Evolutionary conservation across 2,888 invertebrate genomes (phyloP), one percentile per base, ranked within the genome.

Genomic region (Troilus luridus): DNA sequence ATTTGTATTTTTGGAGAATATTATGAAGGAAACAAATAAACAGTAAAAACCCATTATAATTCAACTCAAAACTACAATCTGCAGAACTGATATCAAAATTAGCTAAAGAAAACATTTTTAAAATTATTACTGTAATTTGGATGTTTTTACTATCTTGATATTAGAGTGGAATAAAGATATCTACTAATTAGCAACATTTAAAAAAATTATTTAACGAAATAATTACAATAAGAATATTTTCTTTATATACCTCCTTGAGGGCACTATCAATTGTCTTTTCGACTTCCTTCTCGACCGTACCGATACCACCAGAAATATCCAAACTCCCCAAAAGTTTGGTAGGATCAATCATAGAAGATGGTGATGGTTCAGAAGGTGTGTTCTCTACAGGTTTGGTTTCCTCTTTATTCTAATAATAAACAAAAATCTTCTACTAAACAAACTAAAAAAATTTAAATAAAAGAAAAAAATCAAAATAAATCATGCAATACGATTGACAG

Each of bases 221-320:
- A 60, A 24, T 62, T 19, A 21, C 11, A 88, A 27, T n/a, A 24
- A 95, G 94, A 0, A 95, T 95, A 92, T 94, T 94, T 93, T 64
- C 54, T 88, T 81, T 88, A 19, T 94, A 94, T 59, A 95, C 95
- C 92, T 95, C 95, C 6, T 95, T 93, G 0, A 95, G 95, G 0
- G 95, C 95, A 92, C 95, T 95, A 93, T 95, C 94, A 0, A 95
- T 95, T 1, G 95, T 95, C 92, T 95, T 95, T 93, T 95, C 95
- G 0, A 95, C 95, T 92, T 95, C 95, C 91, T 95, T 94, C 10
- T 95, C 93, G 3, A 95, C 95, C 59, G 94, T 94, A 92, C 94
- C 95, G 5, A 92, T 81, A n/a, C 91, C 92, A 56, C 91, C 91
- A 1, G 89, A 81, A 88, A 88, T 89, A 59, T 89, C 88, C 54